Percentiles rank a stretch among this genome's conserved stretches.
phyloP scores from a whole-genome alignment of 2,113 vertebrate species.

The Poeciliopsis occidentalis region DNA sequence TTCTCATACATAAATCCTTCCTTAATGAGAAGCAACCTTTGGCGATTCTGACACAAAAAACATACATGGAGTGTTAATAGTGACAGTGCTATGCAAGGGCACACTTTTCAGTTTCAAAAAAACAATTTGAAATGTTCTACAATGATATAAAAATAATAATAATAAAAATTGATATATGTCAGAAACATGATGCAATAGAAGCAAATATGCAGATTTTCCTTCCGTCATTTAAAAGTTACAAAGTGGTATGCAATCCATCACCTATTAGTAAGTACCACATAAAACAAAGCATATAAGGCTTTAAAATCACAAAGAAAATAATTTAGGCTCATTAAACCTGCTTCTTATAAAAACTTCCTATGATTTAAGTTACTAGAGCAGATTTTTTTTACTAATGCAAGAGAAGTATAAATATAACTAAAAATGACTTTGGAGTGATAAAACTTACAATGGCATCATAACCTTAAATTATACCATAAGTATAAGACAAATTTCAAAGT shows the following conservation, averaged over 20 bases:
- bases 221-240: neutral
- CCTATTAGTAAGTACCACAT: neutral
- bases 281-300: conserved; percentile 24
- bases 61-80: neutral
- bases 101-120: conserved; percentile 22
- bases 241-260: conserved; percentile 35
- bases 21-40: neutral
- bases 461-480: no score
- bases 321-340: conserved; percentile 2
- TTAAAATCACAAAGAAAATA: neutral
- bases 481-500: neutral
- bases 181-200: conserved; percentile 37
- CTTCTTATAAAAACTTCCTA: neutral
- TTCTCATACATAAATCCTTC: neutral
- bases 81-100: neutral
- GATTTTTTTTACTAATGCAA: neutral
- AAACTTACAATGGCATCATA: neutral
- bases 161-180: conserved; percentile 16
- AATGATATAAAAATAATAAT: neutral
- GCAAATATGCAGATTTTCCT: neutral
- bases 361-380: neutral
- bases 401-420: neutral
- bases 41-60: neutral
- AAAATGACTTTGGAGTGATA: neutral
- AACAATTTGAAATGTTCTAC: neutral